These are phyloP conservation scores for Montifringilla adamsi DNA, from an alignment of 2,113 vertebrate species.

Conservation along the genomic window DNA sequence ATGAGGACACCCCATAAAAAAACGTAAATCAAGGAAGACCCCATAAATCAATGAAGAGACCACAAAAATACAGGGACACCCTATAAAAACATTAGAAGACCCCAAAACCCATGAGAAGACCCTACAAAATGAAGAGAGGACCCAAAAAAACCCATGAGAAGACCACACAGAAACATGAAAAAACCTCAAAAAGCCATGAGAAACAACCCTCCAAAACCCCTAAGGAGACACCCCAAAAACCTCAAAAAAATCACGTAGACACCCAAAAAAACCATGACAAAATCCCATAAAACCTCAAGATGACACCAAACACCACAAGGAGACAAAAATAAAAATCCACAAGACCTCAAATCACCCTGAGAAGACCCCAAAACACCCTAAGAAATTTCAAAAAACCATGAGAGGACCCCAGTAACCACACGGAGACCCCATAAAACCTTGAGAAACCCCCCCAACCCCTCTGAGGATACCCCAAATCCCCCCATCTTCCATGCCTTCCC, in stretches of 20 bases:
- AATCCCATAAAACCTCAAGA: not conserved
- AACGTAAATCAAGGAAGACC: not conserved
- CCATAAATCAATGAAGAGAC: not conserved
- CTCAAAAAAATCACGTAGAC: not conserved
- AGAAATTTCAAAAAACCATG: not conserved
- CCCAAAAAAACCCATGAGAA: not conserved
- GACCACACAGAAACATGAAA: not conserved
- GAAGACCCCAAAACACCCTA: not conserved
- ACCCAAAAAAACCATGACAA: not conserved
- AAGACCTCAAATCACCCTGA: not conserved
- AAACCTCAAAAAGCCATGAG: not conserved
- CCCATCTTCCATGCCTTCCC: not conserved
- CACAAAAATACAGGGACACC: not conserved
- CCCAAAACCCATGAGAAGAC: not conserved
- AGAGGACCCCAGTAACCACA: not conserved
- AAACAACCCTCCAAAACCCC: not conserved
- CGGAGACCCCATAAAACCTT: not conserved
- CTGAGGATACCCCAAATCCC: not conserved
- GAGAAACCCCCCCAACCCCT: not conserved
- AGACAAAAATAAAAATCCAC: not conserved
- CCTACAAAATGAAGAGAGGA: not conserved
- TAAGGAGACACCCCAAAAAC: not conserved
- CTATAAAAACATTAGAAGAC: not conserved
- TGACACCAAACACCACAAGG: not conserved
- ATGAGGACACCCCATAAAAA: not conserved